Conservation (phyloP, 2,113 vertebrate genomes). For the Eclectus roratus region DNA sequence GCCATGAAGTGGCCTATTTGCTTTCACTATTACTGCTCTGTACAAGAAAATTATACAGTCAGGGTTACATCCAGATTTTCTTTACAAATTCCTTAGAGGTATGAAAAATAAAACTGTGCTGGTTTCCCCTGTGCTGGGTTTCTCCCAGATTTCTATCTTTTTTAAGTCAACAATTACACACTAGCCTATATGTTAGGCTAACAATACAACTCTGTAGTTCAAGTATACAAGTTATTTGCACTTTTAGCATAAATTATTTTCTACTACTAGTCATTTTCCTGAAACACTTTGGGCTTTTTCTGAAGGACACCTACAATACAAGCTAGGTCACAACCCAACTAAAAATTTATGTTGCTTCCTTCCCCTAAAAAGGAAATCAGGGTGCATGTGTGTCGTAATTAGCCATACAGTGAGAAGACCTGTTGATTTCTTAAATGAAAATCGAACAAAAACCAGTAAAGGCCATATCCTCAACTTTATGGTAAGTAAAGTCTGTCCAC, state of each 20-base stretch:
- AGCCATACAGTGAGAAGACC: background rate
- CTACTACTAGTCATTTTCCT: background rate
- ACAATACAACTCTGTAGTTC: background rate
- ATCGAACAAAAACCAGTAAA: background rate
- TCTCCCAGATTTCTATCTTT: background rate
- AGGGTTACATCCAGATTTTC: background rate
- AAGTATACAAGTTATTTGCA: background rate
- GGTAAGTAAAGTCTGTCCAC: background rate
- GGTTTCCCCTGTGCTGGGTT: background rate
- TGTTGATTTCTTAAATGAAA: background rate
- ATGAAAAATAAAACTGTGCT: background rate
- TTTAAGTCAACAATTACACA: background rate
- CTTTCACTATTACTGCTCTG: background rate
- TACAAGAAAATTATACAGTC: background rate
- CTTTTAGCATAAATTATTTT: background rate
- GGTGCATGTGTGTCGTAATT: background rate
- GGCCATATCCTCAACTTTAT: background rate
- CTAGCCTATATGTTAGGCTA: background rate
- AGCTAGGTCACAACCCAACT: background rate
- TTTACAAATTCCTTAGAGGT: background rate
- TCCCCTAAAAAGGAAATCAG: background rate
- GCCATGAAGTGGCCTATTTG: background rate
- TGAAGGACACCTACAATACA: background rate
- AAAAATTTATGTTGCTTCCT: background rate
- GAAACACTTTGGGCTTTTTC: background rate